Evolutionary conservation across 2,113 vertebrate genomes (phyloP).

Genomic region (Corythaixoides concolor): DNA sequence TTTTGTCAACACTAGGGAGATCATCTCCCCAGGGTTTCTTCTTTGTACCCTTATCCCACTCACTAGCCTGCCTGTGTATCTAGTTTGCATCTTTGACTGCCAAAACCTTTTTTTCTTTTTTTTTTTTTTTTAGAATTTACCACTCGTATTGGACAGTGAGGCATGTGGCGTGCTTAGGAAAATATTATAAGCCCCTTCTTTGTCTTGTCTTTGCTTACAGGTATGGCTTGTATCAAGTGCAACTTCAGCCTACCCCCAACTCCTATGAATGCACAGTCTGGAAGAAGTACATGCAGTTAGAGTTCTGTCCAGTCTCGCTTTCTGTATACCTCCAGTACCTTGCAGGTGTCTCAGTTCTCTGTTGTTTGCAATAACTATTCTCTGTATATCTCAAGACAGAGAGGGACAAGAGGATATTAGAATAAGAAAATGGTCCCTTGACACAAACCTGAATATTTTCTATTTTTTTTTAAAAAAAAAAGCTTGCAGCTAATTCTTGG

Average conservation of each 20-base stretch:
- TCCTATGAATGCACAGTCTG: background rate
- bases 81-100: background rate
- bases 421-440: background rate
- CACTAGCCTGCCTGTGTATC: background rate
- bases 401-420: background rate
- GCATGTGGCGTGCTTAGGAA: background rate
- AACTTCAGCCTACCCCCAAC: background rate
- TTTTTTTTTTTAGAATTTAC: background rate
- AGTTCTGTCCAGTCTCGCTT: background rate
- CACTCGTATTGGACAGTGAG: background rate
- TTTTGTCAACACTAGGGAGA: background rate
- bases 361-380: background rate
- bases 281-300: background rate
- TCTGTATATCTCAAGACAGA: background rate
- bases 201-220: background rate
- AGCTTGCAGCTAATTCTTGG: background rate
- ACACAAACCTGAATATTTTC: background rate
- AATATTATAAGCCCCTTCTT: background rate
- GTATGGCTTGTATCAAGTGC: background rate
- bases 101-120: background rate
- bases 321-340: background rate
- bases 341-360: background rate
- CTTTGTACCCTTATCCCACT: background rate
- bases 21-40: background rate
- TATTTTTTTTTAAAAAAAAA: background rate